These are phyloP conservation scores for Colletes gigas DNA, from an alignment of 1,140 invertebrate genomes.

Conservation along the genomic window DNA sequence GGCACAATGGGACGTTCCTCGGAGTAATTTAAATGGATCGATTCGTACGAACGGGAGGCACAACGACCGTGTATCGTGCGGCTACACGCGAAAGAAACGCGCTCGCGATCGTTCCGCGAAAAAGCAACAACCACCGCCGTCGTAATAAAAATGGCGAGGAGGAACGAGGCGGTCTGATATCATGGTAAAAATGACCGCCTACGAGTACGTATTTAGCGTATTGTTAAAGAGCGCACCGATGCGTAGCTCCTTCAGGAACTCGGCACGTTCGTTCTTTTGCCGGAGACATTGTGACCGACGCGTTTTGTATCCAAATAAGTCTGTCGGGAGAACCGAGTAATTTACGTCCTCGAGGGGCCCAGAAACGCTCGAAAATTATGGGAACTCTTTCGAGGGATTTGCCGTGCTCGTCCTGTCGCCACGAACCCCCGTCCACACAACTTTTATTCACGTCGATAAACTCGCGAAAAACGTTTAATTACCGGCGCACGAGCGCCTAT, in stretches of 20 bases:
- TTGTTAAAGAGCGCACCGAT: slow-evolving; percentile 68
- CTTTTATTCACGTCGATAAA: too few species aligned
- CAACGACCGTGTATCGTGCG: background rate
- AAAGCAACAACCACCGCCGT: slow-evolving; percentile 27
- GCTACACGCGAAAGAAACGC: background rate
- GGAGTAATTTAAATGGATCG: slow-evolving; percentile 53
- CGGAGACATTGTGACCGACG: slow-evolving; percentile 17
- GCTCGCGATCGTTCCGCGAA: slow-evolving; percentile 4
- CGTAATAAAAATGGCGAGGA: slow-evolving; percentile 59
- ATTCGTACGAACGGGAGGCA: slow-evolving; percentile 21
- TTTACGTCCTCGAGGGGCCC: background rate
- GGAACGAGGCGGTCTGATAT: slow-evolving; percentile 57
- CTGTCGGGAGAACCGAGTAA: background rate
- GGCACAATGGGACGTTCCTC: slow-evolving; percentile 14
- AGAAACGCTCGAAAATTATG: background rate
- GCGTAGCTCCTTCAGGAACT: slow-evolving; percentile 71
- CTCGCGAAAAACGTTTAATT: too few species aligned
- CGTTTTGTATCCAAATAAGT: slow-evolving; percentile 18
- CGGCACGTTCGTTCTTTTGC: slow-evolving; percentile 43
- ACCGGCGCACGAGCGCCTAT: background rate
- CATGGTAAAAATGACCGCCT: slow-evolving; percentile 69
- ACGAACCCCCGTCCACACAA: too few species aligned
- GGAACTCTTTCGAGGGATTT: background rate
- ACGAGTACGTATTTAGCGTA: slow-evolving; percentile 72
- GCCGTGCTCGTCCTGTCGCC: background rate